Percentiles rank a stretch among this genome's conserved stretches.
Evolutionary conservation across 2,888 invertebrate species (phyloP).

Genomic region (Cosmia pyralina): DNA sequence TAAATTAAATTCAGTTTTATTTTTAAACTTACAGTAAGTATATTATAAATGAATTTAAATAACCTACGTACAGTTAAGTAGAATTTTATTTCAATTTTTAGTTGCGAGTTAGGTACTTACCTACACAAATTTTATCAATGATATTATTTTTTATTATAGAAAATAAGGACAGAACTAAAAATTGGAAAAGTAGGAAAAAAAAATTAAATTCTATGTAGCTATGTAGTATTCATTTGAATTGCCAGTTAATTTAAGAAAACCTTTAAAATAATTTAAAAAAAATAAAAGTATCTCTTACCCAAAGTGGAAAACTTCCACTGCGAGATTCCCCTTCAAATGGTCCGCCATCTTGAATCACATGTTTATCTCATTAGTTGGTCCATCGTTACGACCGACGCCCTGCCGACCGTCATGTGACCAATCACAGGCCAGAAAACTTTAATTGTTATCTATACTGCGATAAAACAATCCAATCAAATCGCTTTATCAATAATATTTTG

Average conservation of each 20-base stretch:
- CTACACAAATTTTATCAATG: not conserved
- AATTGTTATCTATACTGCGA: constrained; percentile 70
- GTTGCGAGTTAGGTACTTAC: too few species aligned
- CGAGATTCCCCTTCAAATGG: constrained; percentile 76
- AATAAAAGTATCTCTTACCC: constrained; percentile 75
- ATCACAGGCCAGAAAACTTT: constrained; percentile 77
- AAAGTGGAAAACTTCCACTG: constrained; percentile 64
- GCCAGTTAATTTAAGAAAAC: not conserved
- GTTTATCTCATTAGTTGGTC: constrained; percentile 78
- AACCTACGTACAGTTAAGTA: not conserved
- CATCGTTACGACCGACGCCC: constrained; percentile 73
- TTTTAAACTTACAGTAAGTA: not conserved
- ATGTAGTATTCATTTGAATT: not conserved
- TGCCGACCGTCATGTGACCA: constrained; percentile 83
- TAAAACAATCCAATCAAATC: constrained; percentile 71
- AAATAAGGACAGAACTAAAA: not conserved
- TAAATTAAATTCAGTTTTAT: not conserved
- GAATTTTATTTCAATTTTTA: not conserved
- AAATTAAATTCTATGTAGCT: not conserved
- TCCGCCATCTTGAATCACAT: constrained; percentile 88
- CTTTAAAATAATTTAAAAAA: constrained; percentile 35
- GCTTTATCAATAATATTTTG: constrained; percentile 55
- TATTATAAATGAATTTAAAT: not conserved
- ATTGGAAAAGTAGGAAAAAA: not conserved
- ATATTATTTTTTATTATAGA: too few species aligned